These are phyloP conservation scores for Drosophila leontia DNA, from an alignment of 1,140 invertebrate species.

Conservation along the genomic window DNA sequence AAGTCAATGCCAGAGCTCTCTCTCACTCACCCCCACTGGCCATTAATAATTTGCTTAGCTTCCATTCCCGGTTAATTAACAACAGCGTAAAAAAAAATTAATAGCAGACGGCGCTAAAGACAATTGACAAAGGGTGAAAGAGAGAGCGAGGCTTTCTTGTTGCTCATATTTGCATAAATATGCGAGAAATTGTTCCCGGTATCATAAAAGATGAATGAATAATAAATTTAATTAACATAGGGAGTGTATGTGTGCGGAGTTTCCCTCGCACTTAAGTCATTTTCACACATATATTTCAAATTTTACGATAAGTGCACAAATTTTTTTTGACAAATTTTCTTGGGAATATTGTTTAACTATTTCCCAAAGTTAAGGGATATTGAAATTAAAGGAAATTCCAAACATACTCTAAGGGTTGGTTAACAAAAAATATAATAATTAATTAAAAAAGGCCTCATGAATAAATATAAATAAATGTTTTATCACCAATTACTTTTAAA, in stretches of 20 bases:
- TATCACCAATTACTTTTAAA: no score
- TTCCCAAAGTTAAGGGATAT: background rate
- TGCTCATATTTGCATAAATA: slow-evolving; percentile 43
- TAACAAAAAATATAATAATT: no score
- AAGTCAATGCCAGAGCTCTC: slow-evolving; percentile 70
- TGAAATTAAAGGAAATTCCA: background rate
- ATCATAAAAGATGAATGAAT: slow-evolving; percentile 38
- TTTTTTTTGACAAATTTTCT: background rate
- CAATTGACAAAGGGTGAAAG: slow-evolving; percentile 35
- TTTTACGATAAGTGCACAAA: background rate
- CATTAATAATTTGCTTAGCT: slow-evolving; percentile 57
- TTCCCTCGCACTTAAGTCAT: slow-evolving; percentile 1
- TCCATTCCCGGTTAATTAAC: slow-evolving; percentile 50
- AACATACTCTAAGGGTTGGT: background rate
- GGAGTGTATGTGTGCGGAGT: slow-evolving; percentile 2
- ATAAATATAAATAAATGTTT: no score
- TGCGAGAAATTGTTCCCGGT: slow-evolving; percentile 16
- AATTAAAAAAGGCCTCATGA: no score
- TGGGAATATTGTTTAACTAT: background rate
- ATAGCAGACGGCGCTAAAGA: slow-evolving; percentile 13
- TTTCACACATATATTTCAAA: background rate
- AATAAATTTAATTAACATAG: slow-evolving; percentile 35
- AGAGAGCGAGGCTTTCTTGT: slow-evolving; percentile 17
- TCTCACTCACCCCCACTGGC: slow-evolving; percentile 23
- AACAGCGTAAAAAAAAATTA: slow-evolving; percentile 17